Evolutionary conservation across 2,797 vertebrate species (phyloP).

Genomic region (Nannoperca obscura): DNA sequence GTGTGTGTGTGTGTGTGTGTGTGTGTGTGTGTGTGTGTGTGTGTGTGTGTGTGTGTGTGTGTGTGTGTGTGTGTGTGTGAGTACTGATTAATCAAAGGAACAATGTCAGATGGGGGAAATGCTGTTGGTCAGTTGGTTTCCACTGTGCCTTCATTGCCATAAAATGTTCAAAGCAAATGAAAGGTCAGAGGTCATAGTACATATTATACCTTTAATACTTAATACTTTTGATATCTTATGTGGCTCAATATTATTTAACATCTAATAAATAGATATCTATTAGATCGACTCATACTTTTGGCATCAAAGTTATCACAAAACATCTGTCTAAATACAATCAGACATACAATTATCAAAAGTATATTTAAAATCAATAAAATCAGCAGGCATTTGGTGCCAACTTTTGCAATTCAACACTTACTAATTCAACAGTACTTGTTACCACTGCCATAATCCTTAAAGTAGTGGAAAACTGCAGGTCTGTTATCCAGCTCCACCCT

Average conservation of each 20-base stretch:
- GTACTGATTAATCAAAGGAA: slow-evolving; percentile 52
- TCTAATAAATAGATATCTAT: no score
- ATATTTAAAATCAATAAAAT: no score
- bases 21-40: slow-evolving; percentile 15
- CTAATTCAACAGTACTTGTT: neutral
- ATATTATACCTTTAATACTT: no score
- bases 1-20: slow-evolving; percentile 66
- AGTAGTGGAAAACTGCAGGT: neutral
- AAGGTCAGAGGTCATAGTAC: no score
- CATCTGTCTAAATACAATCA: no score
- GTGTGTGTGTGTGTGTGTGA: neutral
- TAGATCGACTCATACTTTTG: no score
- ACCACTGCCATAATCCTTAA: no score
- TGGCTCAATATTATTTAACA: no score
- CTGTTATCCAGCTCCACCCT: neutral
- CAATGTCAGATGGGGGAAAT: slow-evolving; percentile 12
- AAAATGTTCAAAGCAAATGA: neutral
- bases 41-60: slow-evolving; percentile 32
- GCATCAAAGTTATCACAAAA: no score
- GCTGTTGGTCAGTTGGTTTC: slow-evolving; percentile 21
- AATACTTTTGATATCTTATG: no score
- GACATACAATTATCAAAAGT: no score
- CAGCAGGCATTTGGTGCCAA: no score
- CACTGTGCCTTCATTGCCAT: neutral
- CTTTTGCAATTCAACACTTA: neutral